Evolutionary conservation across 1,140 invertebrate species (phyloP).

Genomic region (Pissodes strobi): DNA sequence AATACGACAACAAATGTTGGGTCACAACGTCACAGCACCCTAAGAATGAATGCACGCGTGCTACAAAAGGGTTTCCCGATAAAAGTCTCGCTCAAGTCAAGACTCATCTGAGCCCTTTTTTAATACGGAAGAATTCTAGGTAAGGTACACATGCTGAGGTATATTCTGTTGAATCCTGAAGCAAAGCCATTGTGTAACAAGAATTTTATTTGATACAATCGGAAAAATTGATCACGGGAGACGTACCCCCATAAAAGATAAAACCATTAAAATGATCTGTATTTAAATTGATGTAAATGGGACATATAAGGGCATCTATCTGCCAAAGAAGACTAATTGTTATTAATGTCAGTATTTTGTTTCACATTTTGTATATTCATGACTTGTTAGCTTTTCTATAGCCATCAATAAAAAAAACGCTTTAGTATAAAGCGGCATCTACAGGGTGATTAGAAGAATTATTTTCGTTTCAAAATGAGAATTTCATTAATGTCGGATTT

Average conservation of each 20-base stretch:
- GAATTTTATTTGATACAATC: slow-evolving; percentile 31
- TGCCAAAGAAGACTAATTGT: slow-evolving; percentile 34
- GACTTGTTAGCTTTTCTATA: too few relatives aligned
- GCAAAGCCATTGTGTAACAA: slow-evolving; percentile 31
- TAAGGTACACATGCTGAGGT: slow-evolving; percentile 22
- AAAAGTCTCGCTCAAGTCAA: slow-evolving; percentile 33
- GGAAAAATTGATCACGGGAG: slow-evolving; percentile 28
- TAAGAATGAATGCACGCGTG: slow-evolving; percentile 11
- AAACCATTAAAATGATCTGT: slow-evolving; percentile 32
- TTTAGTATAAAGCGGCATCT: too few relatives aligned
- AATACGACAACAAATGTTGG: too few relatives aligned
- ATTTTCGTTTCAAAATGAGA: too few relatives aligned
- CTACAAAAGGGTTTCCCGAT: slow-evolving; percentile 26
- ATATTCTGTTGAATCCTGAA: slow-evolving; percentile 18
- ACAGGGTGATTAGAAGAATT: too few relatives aligned
- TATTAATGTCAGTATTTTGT: slow-evolving; percentile 30
- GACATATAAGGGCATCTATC: slow-evolving; percentile 36
- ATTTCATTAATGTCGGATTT: too few relatives aligned
- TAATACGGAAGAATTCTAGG: slow-evolving; percentile 22
- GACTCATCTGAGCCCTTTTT: slow-evolving; percentile 27
- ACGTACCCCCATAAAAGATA: slow-evolving; percentile 33
- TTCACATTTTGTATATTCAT: slow-evolving; percentile 13
- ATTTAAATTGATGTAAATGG: slow-evolving; percentile 39
- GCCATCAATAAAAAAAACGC: too few relatives aligned
- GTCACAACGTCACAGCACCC: slow-evolving; percentile 19